phyloP scores from a whole-genome alignment of 1,140 invertebrate species.

The Centruroides sculpturatus region DNA sequence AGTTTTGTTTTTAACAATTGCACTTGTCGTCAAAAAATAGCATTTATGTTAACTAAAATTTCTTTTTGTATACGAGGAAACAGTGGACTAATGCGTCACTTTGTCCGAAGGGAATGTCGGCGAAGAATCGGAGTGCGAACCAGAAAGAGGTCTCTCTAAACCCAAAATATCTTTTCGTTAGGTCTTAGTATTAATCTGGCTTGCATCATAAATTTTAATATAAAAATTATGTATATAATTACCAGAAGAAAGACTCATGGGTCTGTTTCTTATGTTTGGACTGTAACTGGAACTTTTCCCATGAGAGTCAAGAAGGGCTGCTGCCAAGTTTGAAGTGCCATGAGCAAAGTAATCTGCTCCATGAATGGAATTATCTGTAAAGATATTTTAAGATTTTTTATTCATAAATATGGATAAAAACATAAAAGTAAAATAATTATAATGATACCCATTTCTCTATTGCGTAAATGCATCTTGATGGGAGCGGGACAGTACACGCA shows the following conservation, averaged over 20 bases:
- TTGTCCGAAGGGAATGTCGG: too few relatives aligned
- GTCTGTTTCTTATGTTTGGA: conserved; percentile 27
- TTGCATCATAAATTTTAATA: too few relatives aligned
- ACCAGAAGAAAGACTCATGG: conserved; percentile 26
- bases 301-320: conserved; percentile 37
- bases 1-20: too few relatives aligned
- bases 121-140: too few relatives aligned
- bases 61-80: too few relatives aligned
- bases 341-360: conserved; percentile 2
- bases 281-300: conserved; percentile 7
- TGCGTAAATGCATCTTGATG: conserved; percentile 16
- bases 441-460: conserved; percentile 24
- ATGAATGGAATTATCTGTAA: neutral
- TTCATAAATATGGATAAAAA: neutral
- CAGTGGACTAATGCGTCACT: too few relatives aligned
- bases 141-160: too few relatives aligned
- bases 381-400: neutral
- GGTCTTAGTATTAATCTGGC: conserved; percentile 22
- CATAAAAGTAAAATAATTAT: neutral
- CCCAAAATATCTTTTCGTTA: too few relatives aligned
- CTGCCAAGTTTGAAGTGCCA: conserved; percentile 31
- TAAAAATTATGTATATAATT: too few relatives aligned
- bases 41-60: too few relatives aligned
- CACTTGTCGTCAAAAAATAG: too few relatives aligned
- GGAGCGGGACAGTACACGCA: conserved; percentile 66